These are phyloP conservation scores for Celastrina argiolus DNA, from an alignment of 2,888 invertebrate species.

Conservation along the genomic window DNA sequence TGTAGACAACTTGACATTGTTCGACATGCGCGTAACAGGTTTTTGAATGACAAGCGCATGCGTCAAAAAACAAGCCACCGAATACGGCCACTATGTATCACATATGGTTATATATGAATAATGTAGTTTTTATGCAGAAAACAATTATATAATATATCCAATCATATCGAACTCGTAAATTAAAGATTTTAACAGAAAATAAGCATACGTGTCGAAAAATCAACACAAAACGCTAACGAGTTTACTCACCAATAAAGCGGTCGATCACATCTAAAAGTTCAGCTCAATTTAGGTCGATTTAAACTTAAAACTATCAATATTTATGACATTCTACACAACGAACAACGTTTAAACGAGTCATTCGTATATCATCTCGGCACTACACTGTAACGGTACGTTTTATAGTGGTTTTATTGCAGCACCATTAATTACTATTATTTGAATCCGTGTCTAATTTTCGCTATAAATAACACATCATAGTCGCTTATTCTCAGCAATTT, in stretches of 20 bases:
- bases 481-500: background rate
- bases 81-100: too few species aligned
- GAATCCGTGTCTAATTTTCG: constrained; percentile 1
- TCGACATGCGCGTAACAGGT: too few species aligned
- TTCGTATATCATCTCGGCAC: constrained; percentile 13
- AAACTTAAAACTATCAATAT: constrained; percentile 22
- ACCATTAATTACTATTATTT: constrained; percentile 9
- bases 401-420: background rate
- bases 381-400: constrained; percentile 21
- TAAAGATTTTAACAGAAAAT: background rate
- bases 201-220: constrained; percentile 7
- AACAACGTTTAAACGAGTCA: background rate
- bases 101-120: background rate
- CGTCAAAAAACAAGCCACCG: too few species aligned
- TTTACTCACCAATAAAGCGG: constrained; percentile 22
- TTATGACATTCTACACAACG: constrained; percentile 19
- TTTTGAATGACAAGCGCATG: too few species aligned
- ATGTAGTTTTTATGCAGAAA: too few species aligned
- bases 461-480: constrained; percentile 13
- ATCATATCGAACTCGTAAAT: background rate
- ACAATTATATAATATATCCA: background rate
- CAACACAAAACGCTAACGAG: constrained; percentile 20
- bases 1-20: too few species aligned
- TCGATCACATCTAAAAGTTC: constrained; percentile 20
- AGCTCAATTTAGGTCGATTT: constrained; percentile 14